A percentile compares a stretch with the other conserved stretches of the same genome.
Conservation (phyloP, 2,113 vertebrate species). For the Excalfactoria chinensis region DNA sequence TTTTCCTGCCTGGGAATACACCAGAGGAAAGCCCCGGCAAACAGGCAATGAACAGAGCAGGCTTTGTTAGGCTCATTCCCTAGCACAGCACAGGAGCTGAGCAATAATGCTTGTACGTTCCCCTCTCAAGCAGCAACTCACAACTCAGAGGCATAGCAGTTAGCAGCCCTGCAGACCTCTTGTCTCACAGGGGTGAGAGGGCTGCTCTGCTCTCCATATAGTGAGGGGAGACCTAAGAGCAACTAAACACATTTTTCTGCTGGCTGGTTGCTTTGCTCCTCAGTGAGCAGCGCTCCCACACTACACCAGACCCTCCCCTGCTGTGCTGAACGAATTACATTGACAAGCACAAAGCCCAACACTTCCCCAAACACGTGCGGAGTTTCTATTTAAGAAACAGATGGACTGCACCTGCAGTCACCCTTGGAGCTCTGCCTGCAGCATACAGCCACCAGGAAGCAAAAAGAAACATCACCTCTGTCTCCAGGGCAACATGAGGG, state of each 20-base stretch:
- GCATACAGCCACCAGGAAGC: neutral
- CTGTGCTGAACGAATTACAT: neutral
- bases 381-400: neutral
- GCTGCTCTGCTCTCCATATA: neutral
- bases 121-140: neutral
- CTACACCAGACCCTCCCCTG: neutral
- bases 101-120: rapidly evolving
- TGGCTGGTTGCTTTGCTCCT: neutral
- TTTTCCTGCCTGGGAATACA: rapidly evolving
- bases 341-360: neutral
- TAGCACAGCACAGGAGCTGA: neutral
- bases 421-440: neutral
- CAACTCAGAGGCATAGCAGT: neutral
- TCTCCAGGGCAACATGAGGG: neutral
- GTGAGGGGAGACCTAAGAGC: neutral
- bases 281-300: neutral
- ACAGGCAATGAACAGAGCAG: neutral
- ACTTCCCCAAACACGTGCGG: neutral
- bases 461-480: neutral
- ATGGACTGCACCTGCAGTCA: neutral
- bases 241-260: neutral
- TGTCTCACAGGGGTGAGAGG: neutral
- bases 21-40: neutral
- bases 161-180: neutral
- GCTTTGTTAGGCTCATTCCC: neutral